Evolutionary conservation across 2,113 vertebrate species (phyloP), one percentile per base, ranked within the genome.

Genomic region (Calyptomena viridis): DNA sequence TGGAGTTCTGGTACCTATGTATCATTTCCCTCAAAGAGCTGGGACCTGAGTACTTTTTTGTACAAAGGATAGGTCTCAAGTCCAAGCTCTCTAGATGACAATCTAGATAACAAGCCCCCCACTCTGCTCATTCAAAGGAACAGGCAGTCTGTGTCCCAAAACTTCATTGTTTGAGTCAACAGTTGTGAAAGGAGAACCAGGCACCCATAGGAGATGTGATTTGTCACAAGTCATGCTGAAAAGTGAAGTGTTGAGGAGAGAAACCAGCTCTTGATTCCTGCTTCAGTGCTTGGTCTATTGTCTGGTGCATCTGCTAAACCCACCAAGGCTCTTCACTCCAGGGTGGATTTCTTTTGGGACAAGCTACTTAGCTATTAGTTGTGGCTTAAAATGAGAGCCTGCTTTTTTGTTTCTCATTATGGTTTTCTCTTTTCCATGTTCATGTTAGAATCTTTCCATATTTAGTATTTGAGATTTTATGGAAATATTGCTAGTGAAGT

Each of bases 401-500:
- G 64, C 31, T 84, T 71, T 75, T 59, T 56, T 87, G 60, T 87
- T 69, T 62, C 44, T 75, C 33, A n/a, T 87, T 91, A 71, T 64
- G 31, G 28, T 44, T 84, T 37, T 80, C n/a, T 80, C 68, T 86
- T 67, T 84, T 88, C 63, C 83, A 53, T 93, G 91, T 96, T 93
- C 88, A 92, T 93, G 69, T 86, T 67, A 92, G 62, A 72, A 37
- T 82, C 46, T 87, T 90, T 71, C 84, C 73, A 53, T 93, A 87
- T 92, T 93, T 94, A 84, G 44, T 78, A 40, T 78, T 89, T 58
- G 73, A 89, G n/a, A 92, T 89, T 95, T 96, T 93, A 92, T 92
- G 93, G 90, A 95, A 97, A 95, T 93, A 75, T 18, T 87, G 40
- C 84, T 92, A 93, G 60, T 92, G 49, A 84, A 95, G 86, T 84